Conservation (phyloP, 2,797 vertebrate species). For the Chrosomus eos region DNA sequence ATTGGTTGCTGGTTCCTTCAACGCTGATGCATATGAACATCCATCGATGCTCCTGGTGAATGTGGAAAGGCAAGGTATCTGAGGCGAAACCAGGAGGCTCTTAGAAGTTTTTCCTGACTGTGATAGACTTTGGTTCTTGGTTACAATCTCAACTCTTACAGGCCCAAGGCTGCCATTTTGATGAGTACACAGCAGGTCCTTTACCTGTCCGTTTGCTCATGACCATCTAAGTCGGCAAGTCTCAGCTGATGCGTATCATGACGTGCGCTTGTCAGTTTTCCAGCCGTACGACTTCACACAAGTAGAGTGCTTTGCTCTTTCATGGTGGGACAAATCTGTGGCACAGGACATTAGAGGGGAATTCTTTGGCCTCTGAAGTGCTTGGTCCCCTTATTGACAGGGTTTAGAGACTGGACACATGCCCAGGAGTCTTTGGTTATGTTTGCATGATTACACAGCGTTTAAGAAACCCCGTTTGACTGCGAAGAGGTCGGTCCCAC, state of each 20-base stretch:
- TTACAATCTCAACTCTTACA: neutral
- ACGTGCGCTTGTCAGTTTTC: conserved; percentile 1
- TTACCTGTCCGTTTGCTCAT: neutral
- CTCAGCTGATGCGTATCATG: neutral
- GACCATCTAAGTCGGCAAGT: neutral
- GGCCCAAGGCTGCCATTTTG: neutral
- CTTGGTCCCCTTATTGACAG: conserved; percentile 52
- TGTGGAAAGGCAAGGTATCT: neutral
- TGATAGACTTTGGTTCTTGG: conserved; percentile 15
- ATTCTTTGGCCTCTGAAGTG: conserved; percentile 63
- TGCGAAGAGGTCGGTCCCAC: conserved; percentile 36
- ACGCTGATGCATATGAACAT: neutral
- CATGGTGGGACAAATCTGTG: neutral
- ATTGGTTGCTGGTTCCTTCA: neutral
- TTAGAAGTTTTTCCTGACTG: neutral
- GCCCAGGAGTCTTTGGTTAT: conserved; percentile 82
- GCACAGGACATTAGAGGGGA: conserved; percentile 79
- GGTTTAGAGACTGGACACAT: conserved; percentile 79
- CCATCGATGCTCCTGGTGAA: neutral
- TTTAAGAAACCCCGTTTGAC: conserved; percentile 51
- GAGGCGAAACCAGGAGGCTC: neutral
- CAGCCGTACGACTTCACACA: neutral
- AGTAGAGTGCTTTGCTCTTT: conserved; percentile 5
- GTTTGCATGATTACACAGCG: conserved; percentile 77
- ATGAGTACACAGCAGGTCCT: neutral